phyloP scores from a whole-genome alignment of 2,888 invertebrate species.

The Resseliella maxima region DNA sequence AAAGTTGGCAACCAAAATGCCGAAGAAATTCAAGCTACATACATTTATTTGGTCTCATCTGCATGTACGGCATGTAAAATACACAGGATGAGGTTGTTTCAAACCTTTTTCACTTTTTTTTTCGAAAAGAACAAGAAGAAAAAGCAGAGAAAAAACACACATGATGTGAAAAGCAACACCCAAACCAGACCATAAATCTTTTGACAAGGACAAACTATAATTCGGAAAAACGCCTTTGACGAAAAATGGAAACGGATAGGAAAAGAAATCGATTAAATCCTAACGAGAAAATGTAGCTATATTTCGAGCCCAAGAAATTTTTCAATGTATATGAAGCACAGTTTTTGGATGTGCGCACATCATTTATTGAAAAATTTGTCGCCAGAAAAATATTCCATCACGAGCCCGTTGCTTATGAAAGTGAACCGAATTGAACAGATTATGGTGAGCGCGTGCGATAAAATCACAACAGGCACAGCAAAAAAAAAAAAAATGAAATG shows the following conservation, averaged over 20 bases:
- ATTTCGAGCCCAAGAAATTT: not conserved
- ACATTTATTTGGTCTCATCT: not conserved
- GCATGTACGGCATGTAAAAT: not conserved
- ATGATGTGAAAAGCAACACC: slow-evolving; percentile 3
- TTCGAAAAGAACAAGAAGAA: not conserved
- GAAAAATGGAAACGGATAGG: not conserved
- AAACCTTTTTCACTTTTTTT: not conserved
- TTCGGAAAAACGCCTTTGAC: slow-evolving; percentile 11
- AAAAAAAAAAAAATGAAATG: no score
- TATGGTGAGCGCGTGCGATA: slow-evolving; percentile 15
- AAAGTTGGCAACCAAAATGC: not conserved
- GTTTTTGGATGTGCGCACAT: not conserved
- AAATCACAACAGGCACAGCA: not conserved
- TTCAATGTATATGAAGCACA: not conserved
- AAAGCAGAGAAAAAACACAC: not conserved
- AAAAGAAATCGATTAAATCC: slow-evolving; percentile 22
- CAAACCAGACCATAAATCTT: slow-evolving; percentile 24
- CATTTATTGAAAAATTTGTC: slow-evolving; percentile 34
- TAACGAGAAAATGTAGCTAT: slow-evolving; percentile 2
- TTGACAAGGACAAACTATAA: slow-evolving; percentile 37
- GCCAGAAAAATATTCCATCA: not conserved
- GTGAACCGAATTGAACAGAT: not conserved
- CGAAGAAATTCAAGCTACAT: not conserved
- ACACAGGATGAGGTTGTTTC: not conserved
- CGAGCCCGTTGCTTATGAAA: not conserved